Conservation (phyloP, 2,797 vertebrate genomes). For the Xenops minutus region DNA sequence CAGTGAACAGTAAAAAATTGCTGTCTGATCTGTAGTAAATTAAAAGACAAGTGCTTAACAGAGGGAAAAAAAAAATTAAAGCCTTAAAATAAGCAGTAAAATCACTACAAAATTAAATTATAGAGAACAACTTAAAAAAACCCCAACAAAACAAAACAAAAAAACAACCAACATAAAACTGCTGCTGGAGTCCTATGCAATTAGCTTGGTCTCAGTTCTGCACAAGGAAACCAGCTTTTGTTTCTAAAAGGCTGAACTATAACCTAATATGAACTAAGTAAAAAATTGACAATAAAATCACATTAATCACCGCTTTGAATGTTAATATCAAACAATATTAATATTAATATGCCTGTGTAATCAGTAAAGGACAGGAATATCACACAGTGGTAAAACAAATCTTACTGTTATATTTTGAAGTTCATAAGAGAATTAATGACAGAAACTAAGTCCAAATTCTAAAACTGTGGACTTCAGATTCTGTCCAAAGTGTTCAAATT, state of each 20-base stretch:
- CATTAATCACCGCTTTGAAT: not conserved
- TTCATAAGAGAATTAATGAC: not conserved
- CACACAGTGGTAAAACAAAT: not conserved
- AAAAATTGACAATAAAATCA: not conserved
- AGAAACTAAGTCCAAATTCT: not conserved
- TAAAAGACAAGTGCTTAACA: not conserved
- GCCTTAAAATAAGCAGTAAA: slow-evolving; percentile 7
- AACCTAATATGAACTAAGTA: not conserved
- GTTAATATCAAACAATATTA: not conserved
- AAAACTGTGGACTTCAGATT: not conserved
- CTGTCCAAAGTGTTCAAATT: not conserved
- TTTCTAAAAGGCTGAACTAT: not conserved
- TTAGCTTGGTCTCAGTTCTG: not conserved
- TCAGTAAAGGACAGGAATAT: not conserved
- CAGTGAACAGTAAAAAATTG: not conserved
- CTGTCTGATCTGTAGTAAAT: slow-evolving; percentile 20
- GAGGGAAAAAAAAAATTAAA: not conserved
- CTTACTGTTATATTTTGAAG: not conserved
- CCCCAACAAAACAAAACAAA: too few relatives aligned
- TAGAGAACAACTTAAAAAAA: not conserved
- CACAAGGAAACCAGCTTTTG: not conserved
- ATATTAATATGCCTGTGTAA: not conserved
- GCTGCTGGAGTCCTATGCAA: not conserved
- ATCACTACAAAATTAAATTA: not conserved
- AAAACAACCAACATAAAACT: not conserved